A percentile compares a stretch with the other conserved stretches of the same genome.
Conservation (phyloP, 2,797 vertebrate genomes). For the Apodemus agrarius region DNA sequence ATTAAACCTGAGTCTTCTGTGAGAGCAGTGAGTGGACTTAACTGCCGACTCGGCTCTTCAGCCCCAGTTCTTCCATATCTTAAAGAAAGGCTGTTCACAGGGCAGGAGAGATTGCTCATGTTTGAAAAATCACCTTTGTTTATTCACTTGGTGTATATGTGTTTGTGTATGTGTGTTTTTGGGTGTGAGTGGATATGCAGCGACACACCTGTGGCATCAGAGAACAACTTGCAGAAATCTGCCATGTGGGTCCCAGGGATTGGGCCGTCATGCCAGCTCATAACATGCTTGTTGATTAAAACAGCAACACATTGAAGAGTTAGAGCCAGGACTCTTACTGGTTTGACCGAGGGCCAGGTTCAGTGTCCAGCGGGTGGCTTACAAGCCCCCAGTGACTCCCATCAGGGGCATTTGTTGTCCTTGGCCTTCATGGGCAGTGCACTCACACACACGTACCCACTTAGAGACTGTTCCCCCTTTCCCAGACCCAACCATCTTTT, state of each 20-base stretch:
- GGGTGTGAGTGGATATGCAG: not conserved
- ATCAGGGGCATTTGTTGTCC: not conserved
- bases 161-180: not conserved
- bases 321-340: not conserved
- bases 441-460: not conserved
- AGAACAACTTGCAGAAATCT: not conserved
- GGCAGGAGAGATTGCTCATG: not conserved
- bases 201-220: not conserved
- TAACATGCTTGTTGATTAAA: not conserved
- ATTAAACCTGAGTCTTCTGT: not conserved
- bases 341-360: not conserved
- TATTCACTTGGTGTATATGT: not conserved
- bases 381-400: not conserved
- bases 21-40: not conserved
- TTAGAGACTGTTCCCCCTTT: not conserved
- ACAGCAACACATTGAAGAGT: not conserved
- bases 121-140: not conserved
- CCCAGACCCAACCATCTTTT: not conserved
- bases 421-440: not conserved
- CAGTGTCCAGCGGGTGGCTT: not conserved
- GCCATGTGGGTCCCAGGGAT: not conserved
- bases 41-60: not conserved
- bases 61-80: not conserved
- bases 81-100: not conserved
- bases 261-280: not conserved